A percentile compares a stretch with the other conserved stretches of the same genome.
phyloP scores from a whole-genome alignment of 2,113 vertebrate genomes.

The Sphyrna mokarran region DNA sequence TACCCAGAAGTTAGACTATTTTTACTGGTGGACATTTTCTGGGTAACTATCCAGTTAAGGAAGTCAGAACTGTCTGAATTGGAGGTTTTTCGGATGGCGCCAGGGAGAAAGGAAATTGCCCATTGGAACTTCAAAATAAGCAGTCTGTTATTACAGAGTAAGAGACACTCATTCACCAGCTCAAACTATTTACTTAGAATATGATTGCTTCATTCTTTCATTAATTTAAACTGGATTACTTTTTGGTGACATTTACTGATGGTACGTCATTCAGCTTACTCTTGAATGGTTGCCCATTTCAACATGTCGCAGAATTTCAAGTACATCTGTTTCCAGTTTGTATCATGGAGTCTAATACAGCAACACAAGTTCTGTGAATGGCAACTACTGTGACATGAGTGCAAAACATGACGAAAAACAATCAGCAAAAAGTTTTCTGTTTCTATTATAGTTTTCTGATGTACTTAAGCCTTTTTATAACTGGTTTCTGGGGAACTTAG shows the following conservation, averaged over 20 bases:
- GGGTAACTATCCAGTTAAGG: too few species aligned
- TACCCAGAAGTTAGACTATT: too few species aligned
- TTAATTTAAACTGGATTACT: slow-evolving; percentile 15
- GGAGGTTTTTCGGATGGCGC: too few species aligned
- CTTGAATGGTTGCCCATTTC: neutral
- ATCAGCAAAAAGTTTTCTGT: neutral
- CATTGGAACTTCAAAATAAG: too few species aligned
- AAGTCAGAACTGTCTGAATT: too few species aligned
- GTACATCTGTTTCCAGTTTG: neutral
- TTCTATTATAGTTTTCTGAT: neutral
- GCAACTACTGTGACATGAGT: neutral
- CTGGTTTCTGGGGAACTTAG: neutral
- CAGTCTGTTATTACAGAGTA: neutral
- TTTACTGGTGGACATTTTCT: too few species aligned
- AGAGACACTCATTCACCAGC: neutral
- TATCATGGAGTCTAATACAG: neutral
- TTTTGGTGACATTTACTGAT: neutral
- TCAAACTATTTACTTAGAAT: neutral
- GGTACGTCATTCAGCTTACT: slow-evolving; percentile 1
- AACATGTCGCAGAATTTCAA: neutral
- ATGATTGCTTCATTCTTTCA: slow-evolving; percentile 24
- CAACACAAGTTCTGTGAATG: neutral
- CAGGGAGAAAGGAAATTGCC: too few species aligned
- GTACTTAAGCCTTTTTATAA: neutral
- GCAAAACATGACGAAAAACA: neutral